Evolutionary conservation across 1,140 invertebrate genomes (phyloP).

Genomic region (Acyrthosiphon pisum): DNA sequence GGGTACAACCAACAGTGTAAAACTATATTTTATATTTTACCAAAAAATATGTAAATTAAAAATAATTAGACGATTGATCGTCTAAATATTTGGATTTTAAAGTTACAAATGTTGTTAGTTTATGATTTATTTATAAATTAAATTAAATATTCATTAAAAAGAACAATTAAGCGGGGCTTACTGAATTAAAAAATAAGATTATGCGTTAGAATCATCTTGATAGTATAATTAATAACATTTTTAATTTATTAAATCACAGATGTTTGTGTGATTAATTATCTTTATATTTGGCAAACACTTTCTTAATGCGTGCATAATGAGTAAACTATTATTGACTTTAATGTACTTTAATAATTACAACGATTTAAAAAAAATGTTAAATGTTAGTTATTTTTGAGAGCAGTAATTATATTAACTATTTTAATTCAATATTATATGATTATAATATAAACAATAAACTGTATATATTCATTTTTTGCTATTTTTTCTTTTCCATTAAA

Average conservation of each 20-base stretch:
- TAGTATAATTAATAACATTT: not conserved
- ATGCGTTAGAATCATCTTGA: not conserved
- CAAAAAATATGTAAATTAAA: not conserved
- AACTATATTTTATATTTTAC: not conserved
- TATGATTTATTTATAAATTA: slow-evolving; percentile 15
- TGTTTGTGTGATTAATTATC: not conserved
- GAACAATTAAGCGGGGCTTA: not conserved
- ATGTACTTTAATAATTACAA: no score
- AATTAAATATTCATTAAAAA: slow-evolving; percentile 13
- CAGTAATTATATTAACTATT: not conserved
- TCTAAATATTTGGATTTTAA: not conserved
- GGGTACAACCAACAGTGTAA: not conserved
- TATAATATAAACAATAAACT: not conserved
- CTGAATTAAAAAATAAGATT: not conserved
- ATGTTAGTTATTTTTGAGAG: not conserved
- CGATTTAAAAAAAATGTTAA: not conserved
- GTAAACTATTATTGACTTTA: not conserved
- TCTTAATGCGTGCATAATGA: not conserved
- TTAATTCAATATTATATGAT: not conserved
- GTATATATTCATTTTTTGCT: not conserved
- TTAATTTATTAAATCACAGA: not conserved
- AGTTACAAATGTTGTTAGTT: not conserved
- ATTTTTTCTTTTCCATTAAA: no score
- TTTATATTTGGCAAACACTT: not conserved
- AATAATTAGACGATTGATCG: not conserved